A percentile compares a stretch with the other conserved stretches of the same genome.
phyloP scores from a whole-genome alignment of 2,113 vertebrate species.

The Calidris pygmaea region DNA sequence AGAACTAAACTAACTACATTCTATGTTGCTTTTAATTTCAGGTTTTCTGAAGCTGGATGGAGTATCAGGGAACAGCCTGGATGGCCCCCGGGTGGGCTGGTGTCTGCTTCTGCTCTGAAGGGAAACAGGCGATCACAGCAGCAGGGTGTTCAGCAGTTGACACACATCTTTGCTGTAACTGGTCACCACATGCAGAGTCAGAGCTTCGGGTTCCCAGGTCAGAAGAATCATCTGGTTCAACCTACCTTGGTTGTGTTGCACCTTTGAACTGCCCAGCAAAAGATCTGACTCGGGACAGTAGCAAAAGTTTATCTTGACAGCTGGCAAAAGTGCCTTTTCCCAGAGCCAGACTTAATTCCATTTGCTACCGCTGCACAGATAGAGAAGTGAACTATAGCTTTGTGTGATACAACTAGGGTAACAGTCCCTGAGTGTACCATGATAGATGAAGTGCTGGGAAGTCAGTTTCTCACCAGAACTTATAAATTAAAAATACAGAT shows the following conservation, averaged over 20 bases:
- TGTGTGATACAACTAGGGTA: background rate
- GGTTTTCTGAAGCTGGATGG: background rate
- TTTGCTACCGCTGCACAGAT: background rate
- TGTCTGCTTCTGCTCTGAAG: background rate
- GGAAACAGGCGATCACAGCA: accelerated
- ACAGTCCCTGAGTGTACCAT: background rate
- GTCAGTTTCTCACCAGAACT: background rate
- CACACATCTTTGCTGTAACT: accelerated
- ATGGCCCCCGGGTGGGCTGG: accelerated
- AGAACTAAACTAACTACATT: background rate
- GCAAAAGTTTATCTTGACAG: background rate
- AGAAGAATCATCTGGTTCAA: background rate
- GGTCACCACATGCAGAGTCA: accelerated
- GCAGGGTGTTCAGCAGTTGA: accelerated
- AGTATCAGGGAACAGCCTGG: accelerated
- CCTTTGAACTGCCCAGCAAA: background rate
- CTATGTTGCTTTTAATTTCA: background rate
- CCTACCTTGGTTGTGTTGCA: background rate
- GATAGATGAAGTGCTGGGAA: background rate
- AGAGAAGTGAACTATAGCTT: background rate
- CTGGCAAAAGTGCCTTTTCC: background rate
- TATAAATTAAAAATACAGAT: slow-evolving; percentile 42
- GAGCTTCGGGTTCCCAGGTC: background rate
- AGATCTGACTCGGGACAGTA: accelerated
- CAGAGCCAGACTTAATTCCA: background rate